Evolutionary conservation across 2,888 invertebrate species (phyloP).

Genomic region (Drosophila aldrichi): DNA sequence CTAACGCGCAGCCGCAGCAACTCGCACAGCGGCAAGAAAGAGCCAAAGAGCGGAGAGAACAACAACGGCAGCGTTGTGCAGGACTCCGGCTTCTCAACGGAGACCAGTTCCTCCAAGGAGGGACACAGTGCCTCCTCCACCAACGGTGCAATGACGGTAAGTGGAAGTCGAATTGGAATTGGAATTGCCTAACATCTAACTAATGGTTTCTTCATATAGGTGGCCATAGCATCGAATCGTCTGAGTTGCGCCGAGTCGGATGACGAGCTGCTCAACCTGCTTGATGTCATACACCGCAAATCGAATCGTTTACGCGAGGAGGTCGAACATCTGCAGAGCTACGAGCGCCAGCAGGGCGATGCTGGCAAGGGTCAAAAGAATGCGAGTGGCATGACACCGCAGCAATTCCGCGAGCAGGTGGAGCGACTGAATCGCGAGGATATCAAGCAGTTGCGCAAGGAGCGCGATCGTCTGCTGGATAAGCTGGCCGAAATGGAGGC

Average conservation of each 20-base stretch:
- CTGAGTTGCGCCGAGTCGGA: slow-evolving; percentile 87
- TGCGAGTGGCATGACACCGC: slow-evolving; percentile 76
- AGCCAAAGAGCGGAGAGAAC: slow-evolving; percentile 88
- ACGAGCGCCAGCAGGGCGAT: slow-evolving; percentile 79
- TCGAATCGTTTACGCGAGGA: slow-evolving; percentile 90
- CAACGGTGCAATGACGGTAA: slow-evolving; percentile 86
- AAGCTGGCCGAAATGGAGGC: slow-evolving; percentile 92
- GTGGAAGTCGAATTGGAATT: neutral
- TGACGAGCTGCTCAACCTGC: slow-evolving; percentile 93
- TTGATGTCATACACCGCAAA: slow-evolving; percentile 94
- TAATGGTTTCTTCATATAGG: slow-evolving; percentile 54
- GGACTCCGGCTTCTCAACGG: slow-evolving; percentile 96
- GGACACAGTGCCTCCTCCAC: slow-evolving; percentile 91
- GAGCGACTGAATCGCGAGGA: slow-evolving; percentile 86
- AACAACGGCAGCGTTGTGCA: slow-evolving; percentile 88
- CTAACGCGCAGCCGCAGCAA: slow-evolving; percentile 88
- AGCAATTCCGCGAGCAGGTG: slow-evolving; percentile 83
- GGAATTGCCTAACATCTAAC: too few species aligned
- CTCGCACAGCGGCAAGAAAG: slow-evolving; percentile 88
- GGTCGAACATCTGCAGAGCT: slow-evolving; percentile 88
- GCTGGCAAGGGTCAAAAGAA: slow-evolving; percentile 42
- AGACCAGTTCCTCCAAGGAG: slow-evolving; percentile 93
- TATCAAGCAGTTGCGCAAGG: slow-evolving; percentile 88
- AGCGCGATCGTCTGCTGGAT: slow-evolving; percentile 91
- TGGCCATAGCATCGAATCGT: slow-evolving; percentile 82